These are phyloP conservation scores for Ailuropoda melanoleuca DNA, from an alignment of 2,113 vertebrate genomes.

Conservation along the genomic window DNA sequence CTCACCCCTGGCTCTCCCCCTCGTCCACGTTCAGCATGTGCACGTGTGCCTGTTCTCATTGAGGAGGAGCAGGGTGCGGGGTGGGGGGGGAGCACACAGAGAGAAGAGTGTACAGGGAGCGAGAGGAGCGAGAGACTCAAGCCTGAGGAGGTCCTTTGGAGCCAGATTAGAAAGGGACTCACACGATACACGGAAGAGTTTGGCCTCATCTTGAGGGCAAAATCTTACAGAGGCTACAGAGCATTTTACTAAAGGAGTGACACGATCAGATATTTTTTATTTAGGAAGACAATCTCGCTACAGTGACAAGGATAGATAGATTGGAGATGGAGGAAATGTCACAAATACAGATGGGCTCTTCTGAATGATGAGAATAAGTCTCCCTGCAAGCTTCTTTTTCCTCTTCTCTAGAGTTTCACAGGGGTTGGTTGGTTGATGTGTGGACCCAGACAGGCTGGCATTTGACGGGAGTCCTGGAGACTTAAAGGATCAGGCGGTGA, in stretches of 20 bases:
- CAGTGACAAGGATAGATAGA: neutral
- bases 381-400: neutral
- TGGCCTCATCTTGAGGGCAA: neutral
- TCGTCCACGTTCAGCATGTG: neutral
- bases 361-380: neutral
- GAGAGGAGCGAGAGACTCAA: neutral
- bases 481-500: neutral
- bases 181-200: neutral
- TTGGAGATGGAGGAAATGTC: neutral
- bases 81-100: fast-evolving
- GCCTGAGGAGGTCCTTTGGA: neutral
- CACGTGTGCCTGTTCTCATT: neutral
- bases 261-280: neutral
- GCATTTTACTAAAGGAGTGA: neutral
- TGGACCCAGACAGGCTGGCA: neutral
- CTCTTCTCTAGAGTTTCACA: neutral
- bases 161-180: neutral
- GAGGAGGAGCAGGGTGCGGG: too few species aligned
- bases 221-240: neutral
- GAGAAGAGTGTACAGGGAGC: neutral
- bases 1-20: neutral
- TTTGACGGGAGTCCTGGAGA: neutral
- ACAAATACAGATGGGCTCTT: neutral
- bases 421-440: neutral
- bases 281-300: neutral